These are phyloP conservation scores for Catostomus latipinnis DNA, from an alignment of 2,797 vertebrate genomes.

Conservation along the genomic window DNA sequence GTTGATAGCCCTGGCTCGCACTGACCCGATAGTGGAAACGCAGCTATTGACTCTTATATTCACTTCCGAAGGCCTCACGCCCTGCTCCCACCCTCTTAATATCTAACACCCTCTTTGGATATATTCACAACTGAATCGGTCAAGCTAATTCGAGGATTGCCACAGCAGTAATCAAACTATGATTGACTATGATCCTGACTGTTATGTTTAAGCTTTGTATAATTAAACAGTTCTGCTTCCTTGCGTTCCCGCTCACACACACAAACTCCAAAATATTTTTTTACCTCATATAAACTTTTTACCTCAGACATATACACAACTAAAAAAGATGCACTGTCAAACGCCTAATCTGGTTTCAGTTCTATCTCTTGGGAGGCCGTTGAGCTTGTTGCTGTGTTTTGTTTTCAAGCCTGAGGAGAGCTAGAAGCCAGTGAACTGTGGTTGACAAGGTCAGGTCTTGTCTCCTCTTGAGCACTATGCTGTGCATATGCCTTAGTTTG, in stretches of 20 bases:
- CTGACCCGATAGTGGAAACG: too few species aligned
- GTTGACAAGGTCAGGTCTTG: conserved; percentile 61
- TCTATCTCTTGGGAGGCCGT: conserved; percentile 62
- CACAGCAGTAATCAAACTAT: background rate
- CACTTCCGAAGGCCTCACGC: too few species aligned
- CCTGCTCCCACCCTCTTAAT: background rate
- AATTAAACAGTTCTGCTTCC: background rate
- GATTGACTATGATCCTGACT: background rate
- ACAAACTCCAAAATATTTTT: background rate
- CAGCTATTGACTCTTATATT: too few species aligned
- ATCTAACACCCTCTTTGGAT: background rate
- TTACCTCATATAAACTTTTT: background rate
- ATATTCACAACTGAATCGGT: background rate
- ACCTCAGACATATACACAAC: conserved; percentile 23
- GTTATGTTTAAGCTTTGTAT: background rate
- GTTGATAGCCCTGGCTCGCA: too few species aligned
- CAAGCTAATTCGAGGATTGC: background rate
- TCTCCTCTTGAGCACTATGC: conserved; percentile 38
- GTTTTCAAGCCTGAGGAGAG: conserved; percentile 63
- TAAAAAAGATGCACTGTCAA: conserved; percentile 65
- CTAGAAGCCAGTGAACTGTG: conserved; percentile 58
- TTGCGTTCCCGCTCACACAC: background rate
- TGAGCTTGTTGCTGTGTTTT: conserved; percentile 59
- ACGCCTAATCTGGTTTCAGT: conserved; percentile 62
- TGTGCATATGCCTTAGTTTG: conserved; percentile 30